Evolutionary conservation across 2,113 vertebrate species (phyloP).

Genomic region (Notothenia rossii): DNA sequence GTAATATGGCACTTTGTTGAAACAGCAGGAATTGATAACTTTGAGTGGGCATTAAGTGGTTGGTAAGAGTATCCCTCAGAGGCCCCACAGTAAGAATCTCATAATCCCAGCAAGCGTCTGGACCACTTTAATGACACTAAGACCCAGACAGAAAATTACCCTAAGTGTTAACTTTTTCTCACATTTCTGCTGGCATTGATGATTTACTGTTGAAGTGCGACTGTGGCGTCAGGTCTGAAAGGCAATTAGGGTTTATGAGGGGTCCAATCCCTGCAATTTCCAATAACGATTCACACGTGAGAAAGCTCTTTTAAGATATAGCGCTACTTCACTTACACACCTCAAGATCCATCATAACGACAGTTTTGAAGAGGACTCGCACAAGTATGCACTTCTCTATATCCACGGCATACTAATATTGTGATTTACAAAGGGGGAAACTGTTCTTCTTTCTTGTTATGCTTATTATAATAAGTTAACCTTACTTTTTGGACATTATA

Average conservation of each 20-base stretch:
- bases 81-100: conserved; percentile 64
- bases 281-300: conserved; percentile 74
- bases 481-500: neutral
- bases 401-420: neutral
- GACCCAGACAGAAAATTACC: conserved; percentile 80
- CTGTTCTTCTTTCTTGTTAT: accelerated
- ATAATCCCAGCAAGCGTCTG: conserved; percentile 79
- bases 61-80: conserved; percentile 62
- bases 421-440: neutral
- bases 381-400: conserved; percentile 22
- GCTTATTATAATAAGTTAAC: neutral
- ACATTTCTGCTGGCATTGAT: conserved; percentile 79
- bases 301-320: conserved; percentile 57
- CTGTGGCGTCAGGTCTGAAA: conserved; percentile 79
- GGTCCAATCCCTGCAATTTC: conserved; percentile 70
- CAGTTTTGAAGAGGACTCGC: conserved; percentile 7
- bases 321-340: conserved; percentile 17
- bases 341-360: conserved; percentile 1
- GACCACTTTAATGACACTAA: conserved; percentile 74
- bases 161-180: conserved; percentile 79
- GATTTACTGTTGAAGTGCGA: conserved; percentile 75
- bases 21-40: conserved; percentile 74
- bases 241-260: conserved; percentile 80
- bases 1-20: conserved; percentile 50
- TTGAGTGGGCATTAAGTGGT: conserved; percentile 69